Evolutionary conservation across 2,888 invertebrate species (phyloP).

Genomic region (Aphodius sticticus): DNA sequence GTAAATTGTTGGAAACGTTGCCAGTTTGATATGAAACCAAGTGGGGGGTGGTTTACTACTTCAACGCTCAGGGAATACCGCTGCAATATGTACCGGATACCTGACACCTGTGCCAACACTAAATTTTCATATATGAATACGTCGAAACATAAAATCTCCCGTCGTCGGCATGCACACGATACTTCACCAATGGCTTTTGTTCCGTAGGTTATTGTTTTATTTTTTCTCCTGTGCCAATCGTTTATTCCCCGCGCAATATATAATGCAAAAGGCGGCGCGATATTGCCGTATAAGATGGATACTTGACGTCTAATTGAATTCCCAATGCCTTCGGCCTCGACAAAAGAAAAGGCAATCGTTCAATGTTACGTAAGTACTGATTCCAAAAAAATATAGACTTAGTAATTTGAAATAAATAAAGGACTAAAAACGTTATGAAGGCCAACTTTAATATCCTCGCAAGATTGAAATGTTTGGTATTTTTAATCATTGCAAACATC

Average conservation of each 20-base stretch:
- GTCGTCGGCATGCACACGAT: not conserved
- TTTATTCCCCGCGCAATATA: not conserved
- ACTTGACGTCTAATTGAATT: not conserved
- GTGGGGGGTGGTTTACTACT: not conserved
- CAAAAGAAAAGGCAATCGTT: not conserved
- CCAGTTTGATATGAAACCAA: not conserved
- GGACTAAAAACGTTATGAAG: not conserved
- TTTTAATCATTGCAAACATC: not conserved
- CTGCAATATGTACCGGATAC: not conserved
- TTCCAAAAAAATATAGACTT: not conserved
- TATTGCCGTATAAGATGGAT: not conserved
- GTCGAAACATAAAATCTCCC: not conserved
- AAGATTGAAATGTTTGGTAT: not conserved
- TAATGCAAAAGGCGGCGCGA: not conserved
- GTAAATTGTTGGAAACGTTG: not conserved
- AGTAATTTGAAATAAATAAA: not conserved
- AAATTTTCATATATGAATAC: slow-evolving; percentile 4
- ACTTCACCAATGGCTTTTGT: not conserved
- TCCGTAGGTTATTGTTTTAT: not conserved
- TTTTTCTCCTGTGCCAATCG: not conserved
- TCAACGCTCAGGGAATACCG: not conserved
- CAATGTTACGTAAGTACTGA: not conserved
- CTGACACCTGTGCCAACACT: not conserved
- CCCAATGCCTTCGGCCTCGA: not conserved
- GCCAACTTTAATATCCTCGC: not conserved